Evolutionary conservation across 2,888 invertebrate genomes (phyloP), one percentile per base, ranked within the genome.

Genomic region (Psylliodes chrysocephalus): DNA sequence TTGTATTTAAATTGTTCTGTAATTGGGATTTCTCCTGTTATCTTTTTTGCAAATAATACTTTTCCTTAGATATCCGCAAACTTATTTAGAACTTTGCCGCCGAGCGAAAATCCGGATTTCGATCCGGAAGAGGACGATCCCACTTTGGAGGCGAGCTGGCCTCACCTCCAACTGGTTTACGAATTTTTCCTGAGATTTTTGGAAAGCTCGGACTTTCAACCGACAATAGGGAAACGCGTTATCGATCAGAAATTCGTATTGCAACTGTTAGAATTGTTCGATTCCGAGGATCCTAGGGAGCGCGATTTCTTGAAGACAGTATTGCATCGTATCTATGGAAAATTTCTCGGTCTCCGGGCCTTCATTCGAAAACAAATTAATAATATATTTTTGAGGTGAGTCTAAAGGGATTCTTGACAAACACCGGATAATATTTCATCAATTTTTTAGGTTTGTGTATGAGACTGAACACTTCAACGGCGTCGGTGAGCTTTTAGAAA

Each of bases 41-140:
- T n/a, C n/a, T n/a, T n/a, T n/a, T n/a, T n/a, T n/a, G n/a, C n/a
- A n/a, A n/a, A n/a, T n/a, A n/a, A n/a, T n/a, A n/a, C n/a, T n/a
- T n/a, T n/a, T n/a, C n/a, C n/a, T n/a, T n/a, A 82, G 82, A 82
- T 83, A 75, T 92, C 95, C 74, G 93, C 94, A 70, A 98, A 98
- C 85, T 86, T 98, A 79, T 99, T 99, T 88, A 95, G 99, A 80
- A 98, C 98, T 74, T 87, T 99, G 84, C 99, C 99, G 73, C 99
- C 99, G 85, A 91, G 97, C 87, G 91, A 97, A 88, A 92, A 88
- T 84, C 90, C 90, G 69, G 99, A 99, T 85, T 99, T 98, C 84
- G 99, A 99, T 86, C 99, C 99, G 22, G 99, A 99, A 85, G 99
- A 99, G 85, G 99, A 99, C 85, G 99, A 99, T 82, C 99, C 99